Conservation (phyloP, 2,113 vertebrate genomes). For the Cebus imitator region DNA sequence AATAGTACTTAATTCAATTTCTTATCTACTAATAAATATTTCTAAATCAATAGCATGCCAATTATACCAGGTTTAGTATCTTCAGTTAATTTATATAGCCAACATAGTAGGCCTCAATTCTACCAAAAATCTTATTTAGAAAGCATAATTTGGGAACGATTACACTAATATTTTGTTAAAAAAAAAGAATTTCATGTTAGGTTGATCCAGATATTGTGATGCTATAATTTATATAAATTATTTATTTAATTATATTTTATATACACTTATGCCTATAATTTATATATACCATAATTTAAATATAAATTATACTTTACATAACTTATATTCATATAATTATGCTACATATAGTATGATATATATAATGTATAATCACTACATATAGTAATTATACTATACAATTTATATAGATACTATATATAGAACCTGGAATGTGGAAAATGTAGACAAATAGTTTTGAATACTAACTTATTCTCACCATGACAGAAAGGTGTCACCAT, state of each 20-base stretch:
- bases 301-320: not conserved
- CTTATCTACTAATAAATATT: not conserved
- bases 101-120: not conserved
- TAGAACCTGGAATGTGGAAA: not conserved
- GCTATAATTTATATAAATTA: not conserved
- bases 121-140: not conserved
- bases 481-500: not conserved
- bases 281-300: not conserved
- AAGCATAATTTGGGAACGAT: not conserved
- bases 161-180: not conserved
- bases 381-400: not conserved
- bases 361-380: not conserved
- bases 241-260: not conserved
- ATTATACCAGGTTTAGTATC: not conserved
- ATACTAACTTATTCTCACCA: not conserved
- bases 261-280: not conserved
- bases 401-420: not conserved
- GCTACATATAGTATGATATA: not conserved
- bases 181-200: not conserved
- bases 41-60: not conserved
- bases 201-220: not conserved
- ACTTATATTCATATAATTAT: not conserved
- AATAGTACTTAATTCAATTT: not conserved
- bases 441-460: not conserved
- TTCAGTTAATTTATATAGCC: not conserved